phyloP scores from a whole-genome alignment of 1,140 invertebrate species.

The Hylaeus volcanicus region DNA sequence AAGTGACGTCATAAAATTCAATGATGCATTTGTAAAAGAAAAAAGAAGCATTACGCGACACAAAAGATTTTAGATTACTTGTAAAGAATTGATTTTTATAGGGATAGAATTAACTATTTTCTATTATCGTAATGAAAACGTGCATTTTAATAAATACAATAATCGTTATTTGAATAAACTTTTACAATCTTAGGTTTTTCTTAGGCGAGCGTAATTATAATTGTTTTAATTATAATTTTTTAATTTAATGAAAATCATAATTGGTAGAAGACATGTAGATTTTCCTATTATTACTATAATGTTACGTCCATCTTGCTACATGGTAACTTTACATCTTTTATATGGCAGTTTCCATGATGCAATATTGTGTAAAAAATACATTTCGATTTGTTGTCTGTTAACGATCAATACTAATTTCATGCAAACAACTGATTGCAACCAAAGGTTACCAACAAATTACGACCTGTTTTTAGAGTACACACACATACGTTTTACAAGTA shows the following conservation, averaged over 20 bases:
- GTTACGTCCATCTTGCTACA: not conserved
- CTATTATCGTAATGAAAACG: too few relatives aligned
- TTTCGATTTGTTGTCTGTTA: not conserved
- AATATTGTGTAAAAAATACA: conserved; percentile 4
- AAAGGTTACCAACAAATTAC: not conserved
- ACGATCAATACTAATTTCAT: not conserved
- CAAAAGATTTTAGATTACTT: too few relatives aligned
- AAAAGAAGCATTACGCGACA: too few relatives aligned
- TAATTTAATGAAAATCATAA: not conserved
- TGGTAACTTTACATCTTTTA: not conserved
- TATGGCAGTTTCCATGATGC: not conserved
- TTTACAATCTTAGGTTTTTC: too few relatives aligned
- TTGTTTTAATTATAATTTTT: not conserved
- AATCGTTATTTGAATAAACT: too few relatives aligned
- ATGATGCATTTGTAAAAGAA: too few relatives aligned
- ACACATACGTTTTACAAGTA: not conserved
- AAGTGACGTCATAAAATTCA: too few relatives aligned
- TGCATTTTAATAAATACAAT: too few relatives aligned
- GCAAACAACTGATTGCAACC: not conserved
- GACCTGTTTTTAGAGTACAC: not conserved
- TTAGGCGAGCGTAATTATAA: not conserved
- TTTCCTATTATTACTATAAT: not conserved
- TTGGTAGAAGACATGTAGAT: not conserved
- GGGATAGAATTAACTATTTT: too few relatives aligned
- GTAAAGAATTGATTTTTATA: too few relatives aligned